Percentiles rank a stretch among this genome's conserved stretches.
These are phyloP conservation scores for Sinosuthora webbiana DNA, from an alignment of 2,113 vertebrate species.

Conservation along the genomic window DNA sequence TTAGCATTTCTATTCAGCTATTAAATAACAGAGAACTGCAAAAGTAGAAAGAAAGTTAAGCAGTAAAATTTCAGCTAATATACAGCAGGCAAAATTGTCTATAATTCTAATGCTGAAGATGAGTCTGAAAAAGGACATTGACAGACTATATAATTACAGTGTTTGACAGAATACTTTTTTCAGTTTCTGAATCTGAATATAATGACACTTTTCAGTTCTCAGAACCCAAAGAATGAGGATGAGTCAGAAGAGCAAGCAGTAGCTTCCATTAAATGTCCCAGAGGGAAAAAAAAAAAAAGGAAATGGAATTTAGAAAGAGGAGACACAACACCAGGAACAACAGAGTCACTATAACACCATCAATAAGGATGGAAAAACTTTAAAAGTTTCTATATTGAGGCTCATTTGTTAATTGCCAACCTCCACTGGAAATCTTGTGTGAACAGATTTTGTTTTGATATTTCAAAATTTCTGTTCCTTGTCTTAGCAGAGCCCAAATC, in stretches of 20 bases:
- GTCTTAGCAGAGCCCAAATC: neutral
- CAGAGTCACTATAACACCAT: neutral
- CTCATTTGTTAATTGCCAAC: neutral
- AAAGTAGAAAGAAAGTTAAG: neutral
- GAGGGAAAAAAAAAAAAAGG: neutral
- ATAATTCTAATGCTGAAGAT: neutral
- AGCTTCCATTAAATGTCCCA: neutral
- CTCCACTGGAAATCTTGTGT: neutral
- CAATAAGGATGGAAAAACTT: neutral
- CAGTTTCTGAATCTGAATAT: neutral
- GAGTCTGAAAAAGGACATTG: neutral
- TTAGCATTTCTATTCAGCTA: neutral
- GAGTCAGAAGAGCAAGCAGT: constrained; percentile 13
- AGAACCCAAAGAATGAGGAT: neutral
- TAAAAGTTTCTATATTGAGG: neutral
- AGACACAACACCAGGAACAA: neutral
- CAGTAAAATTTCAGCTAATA: neutral
- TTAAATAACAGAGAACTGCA: neutral
- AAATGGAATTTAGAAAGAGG: neutral
- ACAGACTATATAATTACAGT: neutral
- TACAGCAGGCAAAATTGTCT: neutral
- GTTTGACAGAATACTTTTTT: neutral
- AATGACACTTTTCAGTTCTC: constrained; percentile 34
- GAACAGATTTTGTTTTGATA: neutral
- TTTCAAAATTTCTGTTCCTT: neutral